Conservation (phyloP, 2,888 invertebrate genomes). For the Pristionchus entomophagus region DNA sequence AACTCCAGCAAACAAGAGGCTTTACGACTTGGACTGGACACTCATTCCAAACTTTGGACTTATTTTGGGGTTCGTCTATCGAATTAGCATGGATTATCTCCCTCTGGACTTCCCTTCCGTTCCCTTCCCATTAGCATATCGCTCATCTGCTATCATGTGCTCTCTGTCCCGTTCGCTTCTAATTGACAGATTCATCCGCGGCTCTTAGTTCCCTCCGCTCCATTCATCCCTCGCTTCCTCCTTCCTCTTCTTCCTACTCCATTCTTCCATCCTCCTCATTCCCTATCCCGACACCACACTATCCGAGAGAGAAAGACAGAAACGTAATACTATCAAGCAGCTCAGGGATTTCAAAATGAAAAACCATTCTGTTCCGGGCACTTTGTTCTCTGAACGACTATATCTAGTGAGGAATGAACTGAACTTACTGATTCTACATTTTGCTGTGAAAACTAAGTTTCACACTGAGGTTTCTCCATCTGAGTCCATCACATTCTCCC, state of each 20-base stretch:
- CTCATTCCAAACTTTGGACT: background rate
- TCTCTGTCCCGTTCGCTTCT: background rate
- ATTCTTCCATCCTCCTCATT: background rate
- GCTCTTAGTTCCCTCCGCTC: background rate
- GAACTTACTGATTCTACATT: too few relatives aligned
- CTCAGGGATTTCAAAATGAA: too few relatives aligned
- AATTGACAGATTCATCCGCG: conserved; percentile 23
- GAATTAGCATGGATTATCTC: conserved; percentile 2
- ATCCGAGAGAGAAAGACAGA: background rate
- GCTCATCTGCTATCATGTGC: background rate
- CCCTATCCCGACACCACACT: background rate
- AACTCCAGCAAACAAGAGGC: background rate
- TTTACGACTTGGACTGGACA: background rate
- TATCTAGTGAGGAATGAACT: too few relatives aligned
- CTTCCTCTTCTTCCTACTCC: background rate
- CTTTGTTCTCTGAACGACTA: too few relatives aligned
- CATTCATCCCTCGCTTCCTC: conserved; percentile 21
- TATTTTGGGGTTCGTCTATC: background rate
- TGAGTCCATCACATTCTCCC: too few relatives aligned
- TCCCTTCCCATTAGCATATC: conserved; percentile 11
- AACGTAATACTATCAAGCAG: conserved; percentile 20
- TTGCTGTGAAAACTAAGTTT: too few relatives aligned
- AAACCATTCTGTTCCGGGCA: too few relatives aligned
- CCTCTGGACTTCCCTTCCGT: background rate
- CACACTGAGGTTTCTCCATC: too few relatives aligned